phyloP scores from a whole-genome alignment of 2,113 vertebrate genomes.

The Gymnorhina tibicen region DNA sequence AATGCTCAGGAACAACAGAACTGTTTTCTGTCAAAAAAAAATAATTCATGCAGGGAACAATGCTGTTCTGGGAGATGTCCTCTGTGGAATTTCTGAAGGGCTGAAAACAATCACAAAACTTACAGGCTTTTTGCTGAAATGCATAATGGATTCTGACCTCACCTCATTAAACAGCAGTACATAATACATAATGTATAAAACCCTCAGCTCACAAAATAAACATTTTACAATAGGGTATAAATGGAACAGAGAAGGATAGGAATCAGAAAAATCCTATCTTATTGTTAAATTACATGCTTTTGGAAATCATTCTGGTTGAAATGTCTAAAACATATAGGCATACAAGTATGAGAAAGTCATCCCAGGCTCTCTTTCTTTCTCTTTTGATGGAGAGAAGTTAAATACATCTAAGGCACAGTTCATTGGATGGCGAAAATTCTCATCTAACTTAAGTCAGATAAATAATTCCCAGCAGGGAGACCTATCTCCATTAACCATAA shows the following conservation, averaged over 20 bases:
- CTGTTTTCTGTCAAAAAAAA: background rate
- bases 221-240: background rate
- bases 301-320: background rate
- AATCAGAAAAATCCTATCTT: background rate
- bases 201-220: background rate
- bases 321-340: background rate
- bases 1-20: background rate
- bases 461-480: background rate
- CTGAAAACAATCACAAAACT: background rate
- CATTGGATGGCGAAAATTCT: background rate
- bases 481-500: background rate
- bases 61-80: background rate
- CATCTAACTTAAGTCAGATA: background rate
- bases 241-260: background rate
- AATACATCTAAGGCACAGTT: background rate
- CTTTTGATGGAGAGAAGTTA: background rate
- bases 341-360: background rate
- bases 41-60: background rate
- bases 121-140: background rate
- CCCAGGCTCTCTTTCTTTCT: background rate
- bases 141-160: conserved; percentile 6
- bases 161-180: conserved; percentile 12
- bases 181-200: background rate
- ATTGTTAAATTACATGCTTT: background rate
- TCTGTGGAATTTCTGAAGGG: background rate